A percentile compares a stretch with the other conserved stretches of the same genome.
Conservation (phyloP, 23 tunicate species). For the Halocynthia aurantium region DNA sequence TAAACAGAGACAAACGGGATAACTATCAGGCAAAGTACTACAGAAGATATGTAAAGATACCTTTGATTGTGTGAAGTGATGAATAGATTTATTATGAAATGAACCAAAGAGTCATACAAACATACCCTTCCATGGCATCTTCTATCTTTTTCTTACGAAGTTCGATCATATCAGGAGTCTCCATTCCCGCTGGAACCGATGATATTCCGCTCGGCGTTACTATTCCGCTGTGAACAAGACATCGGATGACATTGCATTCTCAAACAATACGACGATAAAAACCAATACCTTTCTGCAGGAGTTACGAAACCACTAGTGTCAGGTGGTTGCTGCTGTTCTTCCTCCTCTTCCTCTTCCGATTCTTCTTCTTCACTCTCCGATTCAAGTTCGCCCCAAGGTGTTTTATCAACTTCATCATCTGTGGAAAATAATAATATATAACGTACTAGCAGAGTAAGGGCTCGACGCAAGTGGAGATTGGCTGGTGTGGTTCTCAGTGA, state of each 20-base stretch:
- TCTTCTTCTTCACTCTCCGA: slow-evolving; percentile 86
- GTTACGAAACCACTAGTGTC: slow-evolving; percentile 87
- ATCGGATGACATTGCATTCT: background rate
- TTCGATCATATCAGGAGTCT: slow-evolving; percentile 92
- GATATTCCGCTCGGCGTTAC: slow-evolving; percentile 97
- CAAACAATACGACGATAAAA: background rate
- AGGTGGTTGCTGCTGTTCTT: slow-evolving; percentile 50
- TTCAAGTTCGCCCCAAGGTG: slow-evolving; percentile 95
- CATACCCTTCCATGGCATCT: slow-evolving; percentile 91
- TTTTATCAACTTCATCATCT: slow-evolving; percentile 69
- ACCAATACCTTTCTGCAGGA: slow-evolving; percentile 75
- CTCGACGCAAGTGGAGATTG: too few relatives aligned
- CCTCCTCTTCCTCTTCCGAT: slow-evolving; percentile 75
- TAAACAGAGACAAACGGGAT: background rate
- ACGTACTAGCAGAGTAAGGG: too few relatives aligned
- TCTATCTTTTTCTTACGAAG: slow-evolving; percentile 79
- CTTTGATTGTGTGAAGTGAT: background rate
- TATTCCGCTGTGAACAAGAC: slow-evolving; percentile 53
- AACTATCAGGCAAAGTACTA: background rate
- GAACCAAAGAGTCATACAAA: background rate
- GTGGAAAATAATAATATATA: background rate
- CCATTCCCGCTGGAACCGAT: slow-evolving; percentile 92
- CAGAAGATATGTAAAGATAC: background rate
- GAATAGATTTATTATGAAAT: background rate
- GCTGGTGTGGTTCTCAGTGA: too few relatives aligned